A percentile compares a stretch with the other conserved stretches of the same genome.
phyloP scores from a whole-genome alignment of 30 jellyfish, hydroid and myxozoan genomes.

The Turritopsis dohrnii region DNA sequence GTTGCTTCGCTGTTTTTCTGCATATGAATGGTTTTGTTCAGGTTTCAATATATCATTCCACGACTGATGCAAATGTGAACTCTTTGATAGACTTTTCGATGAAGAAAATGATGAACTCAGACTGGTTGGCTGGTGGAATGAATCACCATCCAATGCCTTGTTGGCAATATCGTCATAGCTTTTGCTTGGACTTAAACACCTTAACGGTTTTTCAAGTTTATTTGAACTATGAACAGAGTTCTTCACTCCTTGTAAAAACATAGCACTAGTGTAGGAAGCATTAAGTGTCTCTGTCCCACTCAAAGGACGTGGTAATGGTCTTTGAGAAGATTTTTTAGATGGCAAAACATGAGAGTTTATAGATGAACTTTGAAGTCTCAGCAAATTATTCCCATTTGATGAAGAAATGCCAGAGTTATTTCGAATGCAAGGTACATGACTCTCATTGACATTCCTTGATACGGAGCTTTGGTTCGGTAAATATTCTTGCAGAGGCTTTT shows the following conservation, averaged over 20 bases:
- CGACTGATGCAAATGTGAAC: conserved; percentile 8
- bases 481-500: background rate
- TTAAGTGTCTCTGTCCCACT: conserved; percentile 29
- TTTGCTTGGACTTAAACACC: conserved; percentile 15
- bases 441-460: background rate
- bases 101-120: background rate
- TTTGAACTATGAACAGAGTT: background rate
- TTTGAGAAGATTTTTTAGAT: background rate
- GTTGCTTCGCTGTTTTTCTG: background rate
- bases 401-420: background rate
- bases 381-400: background rate
- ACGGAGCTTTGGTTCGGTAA: background rate
- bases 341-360: background rate
- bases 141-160: background rate
- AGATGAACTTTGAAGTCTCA: background rate
- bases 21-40: background rate
- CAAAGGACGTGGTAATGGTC: conserved; percentile 33
- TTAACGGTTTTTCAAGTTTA: background rate
- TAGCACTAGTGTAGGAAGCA: conserved; percentile 30
- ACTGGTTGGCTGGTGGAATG: background rate
- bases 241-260: background rate
- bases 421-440: background rate
- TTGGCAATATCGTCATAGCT: conserved; percentile 1
- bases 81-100: no score
- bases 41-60: conserved; percentile 33